Evolutionary conservation across 2,797 vertebrate genomes (phyloP).

Genomic region (Rhinogobio ventralis): DNA sequence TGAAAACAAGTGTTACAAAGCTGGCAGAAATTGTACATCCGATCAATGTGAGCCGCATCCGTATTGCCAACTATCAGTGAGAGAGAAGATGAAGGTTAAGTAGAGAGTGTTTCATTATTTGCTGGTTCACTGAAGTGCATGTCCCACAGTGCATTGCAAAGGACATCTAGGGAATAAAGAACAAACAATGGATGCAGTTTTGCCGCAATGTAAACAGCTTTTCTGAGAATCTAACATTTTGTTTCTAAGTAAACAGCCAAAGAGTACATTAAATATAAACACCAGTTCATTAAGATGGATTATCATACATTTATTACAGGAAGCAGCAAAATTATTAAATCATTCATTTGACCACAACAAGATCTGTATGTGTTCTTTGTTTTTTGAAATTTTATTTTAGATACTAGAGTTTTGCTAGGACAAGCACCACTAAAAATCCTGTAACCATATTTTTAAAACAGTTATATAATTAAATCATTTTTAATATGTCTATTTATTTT

Average conservation of each 20-base stretch:
- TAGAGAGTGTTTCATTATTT: conserved; percentile 58
- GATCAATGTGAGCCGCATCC: not conserved
- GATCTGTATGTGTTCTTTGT: too few species aligned
- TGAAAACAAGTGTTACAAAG: not conserved
- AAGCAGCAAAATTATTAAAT: not conserved
- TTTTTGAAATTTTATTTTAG: not conserved
- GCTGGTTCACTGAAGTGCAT: conserved; percentile 56
- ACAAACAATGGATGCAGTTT: not conserved
- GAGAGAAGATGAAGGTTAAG: not conserved
- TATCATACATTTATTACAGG: not conserved
- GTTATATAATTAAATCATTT: not conserved
- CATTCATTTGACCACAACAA: not conserved
- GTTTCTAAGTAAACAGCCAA: not conserved
- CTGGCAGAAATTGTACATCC: conserved; percentile 2
- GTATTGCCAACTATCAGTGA: not conserved
- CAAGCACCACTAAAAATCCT: too few species aligned
- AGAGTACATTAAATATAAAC: not conserved
- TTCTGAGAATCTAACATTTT: not conserved
- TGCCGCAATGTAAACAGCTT: not conserved
- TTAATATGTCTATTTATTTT: not conserved
- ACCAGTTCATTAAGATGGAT: not conserved
- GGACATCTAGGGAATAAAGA: conserved; percentile 19
- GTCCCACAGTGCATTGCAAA: conserved; percentile 45
- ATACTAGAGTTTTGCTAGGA: not conserved
- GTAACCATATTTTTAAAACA: not conserved